Percentiles rank a stretch among this genome's conserved stretches.
These are phyloP conservation scores for Antigone vipio DNA, from an alignment of 2,113 vertebrate species.

Conservation along the genomic window DNA sequence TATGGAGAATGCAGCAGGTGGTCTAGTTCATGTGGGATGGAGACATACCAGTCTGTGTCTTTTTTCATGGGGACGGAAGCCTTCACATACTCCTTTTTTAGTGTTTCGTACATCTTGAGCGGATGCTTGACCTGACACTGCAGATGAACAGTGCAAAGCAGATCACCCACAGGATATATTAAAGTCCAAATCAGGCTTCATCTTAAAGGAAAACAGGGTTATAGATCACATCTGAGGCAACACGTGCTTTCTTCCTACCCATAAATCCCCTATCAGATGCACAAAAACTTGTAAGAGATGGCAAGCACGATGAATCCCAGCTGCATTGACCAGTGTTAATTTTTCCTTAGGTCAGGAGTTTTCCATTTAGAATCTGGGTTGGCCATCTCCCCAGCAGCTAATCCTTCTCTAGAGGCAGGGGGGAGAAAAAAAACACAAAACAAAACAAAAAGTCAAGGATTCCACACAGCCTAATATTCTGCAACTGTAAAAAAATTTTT, in stretches of 20 bases:
- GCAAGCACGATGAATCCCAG: conserved; percentile 11
- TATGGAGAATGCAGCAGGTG: neutral
- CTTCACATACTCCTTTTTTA: neutral
- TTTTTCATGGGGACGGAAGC: neutral
- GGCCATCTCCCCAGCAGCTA: conserved; percentile 40
- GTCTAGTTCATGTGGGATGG: neutral
- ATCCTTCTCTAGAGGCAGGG: neutral
- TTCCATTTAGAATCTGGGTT: conserved; percentile 34
- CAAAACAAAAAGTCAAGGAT: neutral
- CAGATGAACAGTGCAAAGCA: neutral
- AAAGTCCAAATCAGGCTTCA: neutral
- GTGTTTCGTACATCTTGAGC: neutral
- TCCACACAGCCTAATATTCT: neutral
- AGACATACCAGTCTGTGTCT: neutral
- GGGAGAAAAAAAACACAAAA: too few species aligned
- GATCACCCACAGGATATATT: neutral
- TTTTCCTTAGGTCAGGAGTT: conserved; percentile 4
- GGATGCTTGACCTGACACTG: neutral
- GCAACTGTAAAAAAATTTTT: neutral
- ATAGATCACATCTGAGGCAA: neutral
- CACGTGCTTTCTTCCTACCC: neutral
- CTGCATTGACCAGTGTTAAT: neutral
- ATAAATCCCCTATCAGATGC: neutral
- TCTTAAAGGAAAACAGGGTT: neutral
- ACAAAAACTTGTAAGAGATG: neutral